These are phyloP conservation scores for Amyelois transitella DNA, from an alignment of 1,140 invertebrate genomes.

Conservation along the genomic window DNA sequence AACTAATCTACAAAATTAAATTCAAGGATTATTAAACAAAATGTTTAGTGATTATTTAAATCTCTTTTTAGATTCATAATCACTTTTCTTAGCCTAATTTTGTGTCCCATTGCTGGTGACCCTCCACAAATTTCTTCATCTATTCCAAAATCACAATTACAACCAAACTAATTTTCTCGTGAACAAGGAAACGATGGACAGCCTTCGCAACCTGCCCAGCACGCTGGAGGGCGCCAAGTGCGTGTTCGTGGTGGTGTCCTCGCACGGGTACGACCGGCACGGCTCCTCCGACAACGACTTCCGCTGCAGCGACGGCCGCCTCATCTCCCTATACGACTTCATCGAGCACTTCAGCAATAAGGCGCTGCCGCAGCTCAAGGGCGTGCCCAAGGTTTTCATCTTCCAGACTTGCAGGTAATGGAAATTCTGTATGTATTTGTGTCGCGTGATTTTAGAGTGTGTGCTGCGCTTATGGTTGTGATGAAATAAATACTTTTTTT, in stretches of 20 bases:
- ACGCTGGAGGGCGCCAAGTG: slow-evolving; percentile 45
- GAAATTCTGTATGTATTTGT: no score
- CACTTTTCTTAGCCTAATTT: no score
- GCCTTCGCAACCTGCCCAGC: slow-evolving; percentile 38
- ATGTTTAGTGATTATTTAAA: no score
- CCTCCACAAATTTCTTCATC: no score
- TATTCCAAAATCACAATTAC: no score
- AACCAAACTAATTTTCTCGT: neutral
- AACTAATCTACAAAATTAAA: no score
- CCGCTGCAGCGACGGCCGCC: slow-evolving; percentile 62
- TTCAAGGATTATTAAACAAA: no score
- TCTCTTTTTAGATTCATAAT: no score
- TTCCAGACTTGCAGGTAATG: slow-evolving; percentile 85
- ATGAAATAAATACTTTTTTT: no score
- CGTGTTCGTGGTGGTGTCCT: slow-evolving; percentile 68
- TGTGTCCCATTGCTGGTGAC: no score
- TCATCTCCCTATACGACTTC: slow-evolving; percentile 67
- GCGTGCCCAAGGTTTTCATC: slow-evolving; percentile 87
- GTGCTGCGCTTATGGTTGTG: no score
- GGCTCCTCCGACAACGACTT: slow-evolving; percentile 49
- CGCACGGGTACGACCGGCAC: slow-evolving; percentile 57
- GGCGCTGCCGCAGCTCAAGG: slow-evolving; percentile 75
- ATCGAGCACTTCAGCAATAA: slow-evolving; percentile 77
- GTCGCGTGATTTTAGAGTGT: no score
- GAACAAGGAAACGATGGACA: slow-evolving; percentile 40